Evolutionary conservation across 2,113 vertebrate species (phyloP), one percentile per base, ranked within the genome.

Genomic region (Cervus canadensis): DNA sequence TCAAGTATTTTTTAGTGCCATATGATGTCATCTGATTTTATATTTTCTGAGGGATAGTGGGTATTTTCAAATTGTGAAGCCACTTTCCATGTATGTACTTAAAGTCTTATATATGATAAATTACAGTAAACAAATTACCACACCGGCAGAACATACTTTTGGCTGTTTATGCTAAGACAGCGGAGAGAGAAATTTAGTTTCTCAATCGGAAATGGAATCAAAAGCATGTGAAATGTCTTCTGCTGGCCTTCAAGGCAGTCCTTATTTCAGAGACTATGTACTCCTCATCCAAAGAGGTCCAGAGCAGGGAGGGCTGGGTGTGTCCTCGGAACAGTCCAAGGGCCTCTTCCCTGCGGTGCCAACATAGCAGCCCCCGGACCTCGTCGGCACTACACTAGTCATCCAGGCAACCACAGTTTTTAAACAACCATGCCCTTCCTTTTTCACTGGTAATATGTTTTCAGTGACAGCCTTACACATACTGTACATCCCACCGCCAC

Each of bases 1-100:
- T 60, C 95, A 98, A 98, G 98, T 97, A 97, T 91, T 96, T 82
- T 96, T 95, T 89, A 95, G 97, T n/a, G 62, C 95, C 76, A 91
- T 85, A 52, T 96, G 43, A 96, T 83, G 96, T 97, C 97, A 85
- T 82, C 50, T 93, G 93, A 97, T 76, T 97, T 40, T 79, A 89
- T 96, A 36, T 25, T 54, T 91, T 98, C 96, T 57, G 45, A 82
- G 71, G 88, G 50, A 90, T 48, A 52, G 81, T 97, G 78, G 89
- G 87, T 96, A 87, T 67, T 71, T 95, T 15, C 67, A 36, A 97
- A 71, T 43, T 25, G 71, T 36, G 81, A 88, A 97, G 94, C 89
- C 48, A 5, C 40, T 74, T 97, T 88, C 48, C 26, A 81, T 40
- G 74, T 50, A 88, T 15, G 59, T 78, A 60, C 26, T 40, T 62